Evolutionary conservation across 2,888 invertebrate species (phyloP).

Genomic region (Mimumesa dahlbomi): DNA sequence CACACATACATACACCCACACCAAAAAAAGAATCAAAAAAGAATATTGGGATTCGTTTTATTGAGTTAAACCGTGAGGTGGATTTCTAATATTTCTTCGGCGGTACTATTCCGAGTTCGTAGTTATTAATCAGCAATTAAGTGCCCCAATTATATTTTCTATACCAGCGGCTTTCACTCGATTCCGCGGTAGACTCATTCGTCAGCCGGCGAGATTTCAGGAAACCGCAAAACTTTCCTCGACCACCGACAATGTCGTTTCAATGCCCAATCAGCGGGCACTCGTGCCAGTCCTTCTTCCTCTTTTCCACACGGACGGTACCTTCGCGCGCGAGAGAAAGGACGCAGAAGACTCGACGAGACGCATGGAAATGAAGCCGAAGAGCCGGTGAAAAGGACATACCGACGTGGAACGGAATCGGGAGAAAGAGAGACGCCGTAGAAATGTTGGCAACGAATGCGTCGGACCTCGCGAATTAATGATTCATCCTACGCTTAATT

Average conservation of each 20-base stretch:
- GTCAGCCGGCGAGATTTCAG: not conserved
- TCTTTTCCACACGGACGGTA: constrained; percentile 9
- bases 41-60: too few relatives aligned
- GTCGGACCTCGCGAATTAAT: constrained; percentile 52
- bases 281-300: constrained; percentile 30
- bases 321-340: constrained; percentile 3
- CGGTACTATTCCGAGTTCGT: too few relatives aligned
- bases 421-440: constrained; percentile 5
- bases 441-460: constrained; percentile 8
- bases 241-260: constrained; percentile 23
- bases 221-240: constrained; percentile 12
- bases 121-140: too few relatives aligned
- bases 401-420: not conserved
- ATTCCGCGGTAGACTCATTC: too few relatives aligned
- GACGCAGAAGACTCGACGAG: not conserved
- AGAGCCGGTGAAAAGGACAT: constrained; percentile 7
- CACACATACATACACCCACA: too few relatives aligned
- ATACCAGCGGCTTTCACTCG: too few relatives aligned
- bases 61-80: too few relatives aligned
- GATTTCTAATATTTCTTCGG: too few relatives aligned
- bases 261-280: constrained; percentile 43
- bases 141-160: too few relatives aligned
- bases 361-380: constrained; percentile 29
- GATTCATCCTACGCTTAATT: constrained; percentile 66
- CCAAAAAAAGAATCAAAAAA: too few relatives aligned